Base-by-base conservation (phyloP, 2,888 invertebrate genomes). In the Ommatoiulus sabulosus region DNA sequence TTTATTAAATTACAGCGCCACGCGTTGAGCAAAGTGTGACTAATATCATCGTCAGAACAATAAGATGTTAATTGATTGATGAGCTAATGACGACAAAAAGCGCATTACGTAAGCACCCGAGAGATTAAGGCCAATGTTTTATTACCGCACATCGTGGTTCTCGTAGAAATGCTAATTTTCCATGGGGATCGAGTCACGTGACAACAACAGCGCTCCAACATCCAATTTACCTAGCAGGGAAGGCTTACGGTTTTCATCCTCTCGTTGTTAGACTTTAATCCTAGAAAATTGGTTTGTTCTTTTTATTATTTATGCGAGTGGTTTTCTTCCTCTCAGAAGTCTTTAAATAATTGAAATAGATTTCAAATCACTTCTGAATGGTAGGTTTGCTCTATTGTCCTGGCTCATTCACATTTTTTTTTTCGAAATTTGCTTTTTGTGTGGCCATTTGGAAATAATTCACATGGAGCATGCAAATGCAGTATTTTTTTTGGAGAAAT, bases 51-150 rank as follows among this genome's bases (percentile, higher is more conserved):
- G 48, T 86, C 86, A 48, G 24, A 86, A 86, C 86, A 86, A 86
- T 86, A 48, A 46, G 86, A 86, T 86, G 86, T 44, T 86, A 86
- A 86, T 86, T 86, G 86, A 86, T 86, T 86, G 86, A 86, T 86
- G 86, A 86, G 86, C 44, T 86, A 80, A 80, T 80, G 80, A 80
- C 86, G 84, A 44, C 15, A 43, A 86, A 86, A 86, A 46, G 20
- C 86, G 17, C 86, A 86, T 86, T 86, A 80, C 80, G 24, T 44
- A 44, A 86, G 86, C 48, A 46, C 86, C 86, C 86, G 8, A 86
- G 86, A 86, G 86, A 86, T 46, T 46, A 86, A 24, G 48, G 44
- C 86, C 86, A 46, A 86, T 86, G 86, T 86, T 86, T 46, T 86
- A 80, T 80, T 12, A 80, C 80, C 80, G 35, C 35, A 80, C 80